A percentile compares a stretch with the other conserved stretches of the same genome.
Evolutionary conservation across 2,113 vertebrate genomes (phyloP).

Genomic region (Cheilinus undulatus): DNA sequence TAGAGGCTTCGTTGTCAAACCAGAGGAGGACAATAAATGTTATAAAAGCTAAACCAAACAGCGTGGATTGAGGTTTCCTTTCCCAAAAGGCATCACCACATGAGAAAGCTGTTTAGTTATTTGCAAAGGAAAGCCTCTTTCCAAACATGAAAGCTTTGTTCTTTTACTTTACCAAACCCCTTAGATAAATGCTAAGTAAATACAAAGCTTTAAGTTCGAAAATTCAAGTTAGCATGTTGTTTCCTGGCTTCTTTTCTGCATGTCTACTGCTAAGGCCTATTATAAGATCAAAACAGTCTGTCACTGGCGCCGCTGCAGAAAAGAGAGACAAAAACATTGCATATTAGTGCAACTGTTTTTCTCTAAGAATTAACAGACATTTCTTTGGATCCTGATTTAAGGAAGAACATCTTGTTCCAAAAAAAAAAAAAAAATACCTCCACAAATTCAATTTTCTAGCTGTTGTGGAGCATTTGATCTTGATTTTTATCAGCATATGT

Average conservation of each 20-base stretch:
- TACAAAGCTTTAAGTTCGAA: constrained; percentile 32
- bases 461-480: constrained; percentile 2
- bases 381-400: constrained; percentile 28
- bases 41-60: constrained; percentile 20
- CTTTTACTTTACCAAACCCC: constrained; percentile 35
- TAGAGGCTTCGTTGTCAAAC: constrained; percentile 9
- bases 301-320: constrained; percentile 20
- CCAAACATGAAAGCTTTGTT: constrained; percentile 41
- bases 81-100: not conserved
- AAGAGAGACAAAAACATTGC: constrained; percentile 10
- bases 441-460: not conserved
- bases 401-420: not conserved
- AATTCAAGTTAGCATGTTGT: constrained; percentile 17
- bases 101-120: constrained; percentile 15
- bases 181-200: constrained; percentile 38
- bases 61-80: not conserved
- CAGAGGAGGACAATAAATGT: not conserved
- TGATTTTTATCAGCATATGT: not conserved
- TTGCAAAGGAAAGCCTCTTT: constrained; percentile 20
- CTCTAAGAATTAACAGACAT: constrained; percentile 25
- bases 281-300: constrained; percentile 34
- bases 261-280: constrained; percentile 29
- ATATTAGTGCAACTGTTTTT: constrained; percentile 4
- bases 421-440: not conserved
- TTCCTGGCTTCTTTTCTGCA: constrained; percentile 5